phyloP scores from a whole-genome alignment of 1,140 invertebrate species.

The Ceratina japonica region DNA sequence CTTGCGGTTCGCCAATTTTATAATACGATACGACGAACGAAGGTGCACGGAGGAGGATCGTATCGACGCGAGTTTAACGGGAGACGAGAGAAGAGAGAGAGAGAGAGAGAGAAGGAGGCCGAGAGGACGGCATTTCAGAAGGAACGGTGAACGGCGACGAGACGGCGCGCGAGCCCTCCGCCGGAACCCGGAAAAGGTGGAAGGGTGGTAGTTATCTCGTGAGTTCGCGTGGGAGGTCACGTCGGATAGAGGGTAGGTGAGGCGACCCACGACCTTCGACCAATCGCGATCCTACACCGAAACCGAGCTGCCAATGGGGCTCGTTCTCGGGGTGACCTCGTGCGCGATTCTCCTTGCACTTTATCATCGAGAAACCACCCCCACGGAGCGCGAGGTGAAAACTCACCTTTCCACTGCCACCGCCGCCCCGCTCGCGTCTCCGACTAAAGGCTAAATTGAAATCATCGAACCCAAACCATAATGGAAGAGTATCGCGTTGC shows the following conservation, averaged over 20 bases:
- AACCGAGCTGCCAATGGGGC: slow-evolving; percentile 71
- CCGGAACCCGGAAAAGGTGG: slow-evolving; percentile 35
- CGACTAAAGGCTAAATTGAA: background rate
- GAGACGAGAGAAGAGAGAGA: too few relatives aligned
- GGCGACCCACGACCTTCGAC: slow-evolving; percentile 74
- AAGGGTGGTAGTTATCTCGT: slow-evolving; percentile 68
- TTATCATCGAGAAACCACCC: slow-evolving; percentile 64
- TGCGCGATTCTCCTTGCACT: slow-evolving; percentile 71
- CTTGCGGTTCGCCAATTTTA: slow-evolving; percentile 10
- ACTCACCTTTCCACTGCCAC: slow-evolving; percentile 31
- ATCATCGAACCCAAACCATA: too few relatives aligned
- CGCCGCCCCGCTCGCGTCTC: background rate
- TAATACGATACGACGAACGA: background rate
- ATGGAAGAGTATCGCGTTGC: too few relatives aligned
- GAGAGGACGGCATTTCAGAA: background rate
- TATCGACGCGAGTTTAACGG: too few relatives aligned
- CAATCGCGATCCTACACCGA: slow-evolving; percentile 71
- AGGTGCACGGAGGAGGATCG: too few relatives aligned
- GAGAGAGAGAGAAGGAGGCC: too few relatives aligned
- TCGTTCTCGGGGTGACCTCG: slow-evolving; percentile 63
- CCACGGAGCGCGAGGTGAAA: slow-evolving; percentile 39
- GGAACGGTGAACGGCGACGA: background rate
- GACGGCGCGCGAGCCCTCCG: background rate
- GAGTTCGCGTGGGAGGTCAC: slow-evolving; percentile 75
- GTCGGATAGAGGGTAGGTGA: slow-evolving; percentile 74